Base-by-base conservation (phyloP, 2,797 vertebrate genomes). In the Sebastes matsubarae region DNA sequence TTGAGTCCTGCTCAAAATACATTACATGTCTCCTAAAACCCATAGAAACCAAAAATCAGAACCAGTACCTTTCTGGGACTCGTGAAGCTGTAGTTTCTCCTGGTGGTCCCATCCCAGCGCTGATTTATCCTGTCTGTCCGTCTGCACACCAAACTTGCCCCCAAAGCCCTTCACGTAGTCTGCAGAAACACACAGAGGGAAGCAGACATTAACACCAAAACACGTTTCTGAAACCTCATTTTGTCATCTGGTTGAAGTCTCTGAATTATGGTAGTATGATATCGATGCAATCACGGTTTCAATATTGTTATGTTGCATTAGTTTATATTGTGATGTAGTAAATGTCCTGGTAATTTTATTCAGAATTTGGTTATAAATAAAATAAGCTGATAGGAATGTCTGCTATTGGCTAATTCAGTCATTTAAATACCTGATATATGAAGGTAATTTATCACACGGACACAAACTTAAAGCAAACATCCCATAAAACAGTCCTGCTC, bases 91-190 rank as follows among this genome's bases (percentile, higher is more conserved):
- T 2, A 97, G 92, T 29, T 98, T 98, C 94, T 99, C 99, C 95
- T 99, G 98, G 90, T 99, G 99, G 77, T 99, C 98, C 99, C 98
- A 99, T 77, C 99, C 99, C 70, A 99, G 93, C 0, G 99, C 98
- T 0, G 97, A 99, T 32, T 98, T 99, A 90, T 99, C 98, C 92
- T 99, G 98, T 68, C 98, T 94, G 95, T 99, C 99, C 5, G 96
- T 97, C 95, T 99, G 99, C 77, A 99, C 97, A 0, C 98, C 99
- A 29, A 99, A 99, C 89, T 98, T 99, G 12, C 98, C 98, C 75
- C 98, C 98, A 13, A 99, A 99, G 20, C 99, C 99, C 74, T 97
- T 98, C 29, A 97, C 96, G 0, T 99, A 99, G 90, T 99, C 98
- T 99, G 89, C 20, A 42, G 38, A 81, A 55, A 83, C 27, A 8